phyloP scores from a whole-genome alignment of 2,888 invertebrate species.

The Eupithecia pulchellata region DNA sequence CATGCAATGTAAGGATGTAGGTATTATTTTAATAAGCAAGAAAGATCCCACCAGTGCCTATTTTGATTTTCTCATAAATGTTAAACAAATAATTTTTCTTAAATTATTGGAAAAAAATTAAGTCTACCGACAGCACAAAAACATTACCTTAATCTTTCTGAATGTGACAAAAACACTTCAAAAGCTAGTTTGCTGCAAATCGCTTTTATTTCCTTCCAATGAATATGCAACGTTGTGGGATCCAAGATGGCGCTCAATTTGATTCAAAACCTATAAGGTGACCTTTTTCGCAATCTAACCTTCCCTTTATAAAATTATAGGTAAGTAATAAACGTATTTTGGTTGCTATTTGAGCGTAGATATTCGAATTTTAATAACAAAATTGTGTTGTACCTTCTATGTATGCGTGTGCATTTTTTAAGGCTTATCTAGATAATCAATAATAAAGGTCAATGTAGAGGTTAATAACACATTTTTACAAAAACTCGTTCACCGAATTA shows the following conservation, averaged over 20 bases:
- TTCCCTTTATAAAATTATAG: not conserved
- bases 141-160: too few species aligned
- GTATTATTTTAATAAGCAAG: not conserved
- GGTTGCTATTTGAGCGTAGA: not conserved
- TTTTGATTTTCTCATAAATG: not conserved
- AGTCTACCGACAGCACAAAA: too few species aligned
- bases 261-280: not conserved
- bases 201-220: not conserved
- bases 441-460: not conserved
- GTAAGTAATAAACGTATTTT: not conserved
- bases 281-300: not conserved
- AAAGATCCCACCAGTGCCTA: not conserved
- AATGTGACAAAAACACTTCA: too few species aligned
- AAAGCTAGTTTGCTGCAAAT: not conserved
- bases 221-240: not conserved
- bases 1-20: too few species aligned
- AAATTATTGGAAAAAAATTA: not conserved
- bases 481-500: not conserved
- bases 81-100: not conserved
- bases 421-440: not conserved
- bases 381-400: not conserved
- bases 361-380: not conserved
- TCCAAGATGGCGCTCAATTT: slow-evolving; percentile 4
- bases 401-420: not conserved
- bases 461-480: not conserved